phyloP scores from a whole-genome alignment of 2,888 invertebrate species.

The Cremastobaeus sp. region DNA sequence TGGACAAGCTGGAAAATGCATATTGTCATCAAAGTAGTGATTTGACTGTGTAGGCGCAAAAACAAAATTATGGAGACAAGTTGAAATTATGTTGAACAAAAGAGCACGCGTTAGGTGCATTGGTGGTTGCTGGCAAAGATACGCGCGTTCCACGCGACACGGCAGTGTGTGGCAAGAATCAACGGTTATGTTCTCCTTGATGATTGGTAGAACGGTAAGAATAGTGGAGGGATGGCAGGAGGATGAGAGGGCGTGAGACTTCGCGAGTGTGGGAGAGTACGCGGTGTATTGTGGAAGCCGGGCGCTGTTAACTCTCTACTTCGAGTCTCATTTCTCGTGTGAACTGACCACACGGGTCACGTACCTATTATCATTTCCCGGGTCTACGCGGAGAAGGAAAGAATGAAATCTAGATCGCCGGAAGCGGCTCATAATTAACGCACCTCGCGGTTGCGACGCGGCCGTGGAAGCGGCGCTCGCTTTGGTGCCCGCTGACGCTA shows the following conservation, averaged over 20 bases:
- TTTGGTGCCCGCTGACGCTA: conserved; percentile 30
- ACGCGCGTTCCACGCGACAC: conserved; percentile 46
- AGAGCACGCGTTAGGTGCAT: conserved; percentile 27
- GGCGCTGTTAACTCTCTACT: conserved; percentile 63
- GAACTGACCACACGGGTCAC: conserved; percentile 79
- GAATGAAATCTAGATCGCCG: conserved; percentile 79
- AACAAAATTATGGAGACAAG: too few relatives aligned
- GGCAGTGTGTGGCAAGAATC: conserved; percentile 38
- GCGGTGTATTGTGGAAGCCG: conserved; percentile 75
- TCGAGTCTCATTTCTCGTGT: conserved; percentile 77
- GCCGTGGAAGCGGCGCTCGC: conserved; percentile 60
- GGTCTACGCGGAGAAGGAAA: conserved; percentile 71
- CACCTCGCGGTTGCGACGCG: conserved; percentile 67
- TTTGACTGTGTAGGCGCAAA: too few relatives aligned
- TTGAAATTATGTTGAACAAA: too few relatives aligned
- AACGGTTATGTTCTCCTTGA: conserved; percentile 40
- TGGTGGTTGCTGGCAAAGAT: conserved; percentile 39
- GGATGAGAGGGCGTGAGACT: conserved; percentile 79
- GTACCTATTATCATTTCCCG: conserved; percentile 78
- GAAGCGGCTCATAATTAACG: conserved; percentile 78
- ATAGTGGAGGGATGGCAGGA: conserved; percentile 65
- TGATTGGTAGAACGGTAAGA: conserved; percentile 48
- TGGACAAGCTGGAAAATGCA: too few relatives aligned
- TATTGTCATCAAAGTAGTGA: too few relatives aligned
- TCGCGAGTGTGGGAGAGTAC: conserved; percentile 78